A percentile compares a stretch with the other conserved stretches of the same genome.
phyloP scores from a whole-genome alignment of 1,140 invertebrate genomes.

The Drosophila orosa region DNA sequence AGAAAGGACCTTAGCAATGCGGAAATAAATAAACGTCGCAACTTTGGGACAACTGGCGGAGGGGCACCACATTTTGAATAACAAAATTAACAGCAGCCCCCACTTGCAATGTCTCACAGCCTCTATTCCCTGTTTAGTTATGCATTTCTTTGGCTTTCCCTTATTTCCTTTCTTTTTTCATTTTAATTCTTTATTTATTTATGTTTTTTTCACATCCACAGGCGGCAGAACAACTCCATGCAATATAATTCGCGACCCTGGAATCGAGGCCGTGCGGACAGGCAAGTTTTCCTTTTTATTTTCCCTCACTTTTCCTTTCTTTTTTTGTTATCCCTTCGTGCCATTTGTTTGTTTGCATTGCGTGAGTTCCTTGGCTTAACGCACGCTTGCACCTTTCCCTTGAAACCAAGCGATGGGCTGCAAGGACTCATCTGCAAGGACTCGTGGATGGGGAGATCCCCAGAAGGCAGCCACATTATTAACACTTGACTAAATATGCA shows the following conservation, averaged over 20 bases:
- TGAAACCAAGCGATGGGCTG: conserved; percentile 15
- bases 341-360: conserved; percentile 58
- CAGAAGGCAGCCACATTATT: conserved; percentile 77
- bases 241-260: conserved; percentile 48
- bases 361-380: conserved; percentile 61
- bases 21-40: conserved; percentile 83
- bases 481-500: conserved; percentile 84
- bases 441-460: conserved; percentile 29
- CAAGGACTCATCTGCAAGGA: conserved; percentile 35
- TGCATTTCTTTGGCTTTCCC: conserved; percentile 60
- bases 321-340: conserved; percentile 28
- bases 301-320: conserved; percentile 27
- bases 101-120: conserved; percentile 12
- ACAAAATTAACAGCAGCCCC: conserved; percentile 79
- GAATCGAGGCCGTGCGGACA: conserved; percentile 32
- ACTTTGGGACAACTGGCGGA: conserved; percentile 42
- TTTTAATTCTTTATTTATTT: conserved; percentile 63
- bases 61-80: conserved; percentile 75
- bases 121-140: conserved; percentile 64
- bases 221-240: conserved; percentile 46
- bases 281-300: conserved; percentile 64
- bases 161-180: conserved; percentile 33
- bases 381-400: conserved; percentile 75
- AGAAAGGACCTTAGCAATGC: conserved; percentile 59
- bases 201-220: conserved; percentile 54